Conservation (phyloP, 2,113 vertebrate genomes). For the Odontophorus gujanensis region DNA sequence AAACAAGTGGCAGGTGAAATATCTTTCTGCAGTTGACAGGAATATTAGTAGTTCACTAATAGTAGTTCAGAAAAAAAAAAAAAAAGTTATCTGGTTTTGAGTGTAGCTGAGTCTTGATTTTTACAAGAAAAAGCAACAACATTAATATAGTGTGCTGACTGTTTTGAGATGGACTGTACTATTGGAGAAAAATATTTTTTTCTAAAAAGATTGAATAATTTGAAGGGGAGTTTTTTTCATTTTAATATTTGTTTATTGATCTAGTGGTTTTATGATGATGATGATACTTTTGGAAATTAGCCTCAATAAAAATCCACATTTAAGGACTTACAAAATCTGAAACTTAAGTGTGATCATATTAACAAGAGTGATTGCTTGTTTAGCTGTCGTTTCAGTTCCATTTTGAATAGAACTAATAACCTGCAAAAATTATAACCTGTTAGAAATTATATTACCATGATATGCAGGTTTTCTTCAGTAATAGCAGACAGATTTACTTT, state of each 20-base stretch:
- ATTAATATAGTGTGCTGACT: not conserved
- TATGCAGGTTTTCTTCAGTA: not conserved
- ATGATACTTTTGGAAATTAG: not conserved
- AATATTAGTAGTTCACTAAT: not conserved
- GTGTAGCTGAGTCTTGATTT: not conserved
- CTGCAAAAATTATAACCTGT: slow-evolving; percentile 26
- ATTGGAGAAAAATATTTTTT: not conserved
- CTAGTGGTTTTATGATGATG: not conserved
- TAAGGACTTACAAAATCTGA: slow-evolving; percentile 18
- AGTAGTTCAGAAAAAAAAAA: not conserved
- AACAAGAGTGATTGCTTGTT: not conserved
- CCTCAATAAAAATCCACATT: not conserved
- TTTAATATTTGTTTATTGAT: not conserved
- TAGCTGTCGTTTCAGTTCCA: slow-evolving; percentile 1
- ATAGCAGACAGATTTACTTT: slow-evolving; percentile 6
- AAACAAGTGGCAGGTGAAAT: not conserved
- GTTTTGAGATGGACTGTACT: not conserved
- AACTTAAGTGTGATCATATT: not conserved
- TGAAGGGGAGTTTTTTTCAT: not conserved
- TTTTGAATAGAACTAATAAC: slow-evolving; percentile 7
- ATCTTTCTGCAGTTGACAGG: not conserved
- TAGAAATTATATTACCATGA: not conserved
- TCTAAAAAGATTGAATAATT: not conserved
- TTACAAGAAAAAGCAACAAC: not conserved
- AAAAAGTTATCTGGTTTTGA: not conserved